phyloP scores from a whole-genome alignment of 2,113 vertebrate species.

The Strigops habroptila region DNA sequence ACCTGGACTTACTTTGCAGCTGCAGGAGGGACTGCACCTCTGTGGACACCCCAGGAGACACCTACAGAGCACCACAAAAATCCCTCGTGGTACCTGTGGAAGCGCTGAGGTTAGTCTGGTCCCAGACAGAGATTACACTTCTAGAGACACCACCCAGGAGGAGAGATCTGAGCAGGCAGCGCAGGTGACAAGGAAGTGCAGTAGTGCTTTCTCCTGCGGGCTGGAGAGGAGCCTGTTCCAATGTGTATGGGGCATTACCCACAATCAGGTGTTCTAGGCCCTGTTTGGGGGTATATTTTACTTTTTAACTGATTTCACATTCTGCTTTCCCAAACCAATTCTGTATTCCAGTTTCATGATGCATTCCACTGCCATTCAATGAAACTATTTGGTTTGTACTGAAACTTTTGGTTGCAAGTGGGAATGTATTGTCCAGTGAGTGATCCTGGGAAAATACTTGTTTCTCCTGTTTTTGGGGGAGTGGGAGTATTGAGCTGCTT shows the following conservation, averaged over 20 bases:
- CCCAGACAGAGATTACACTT: not conserved
- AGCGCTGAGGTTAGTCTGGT: not conserved
- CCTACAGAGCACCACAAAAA: not conserved
- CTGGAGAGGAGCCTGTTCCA: not conserved
- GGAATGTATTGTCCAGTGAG: not conserved
- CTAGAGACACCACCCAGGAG: not conserved
- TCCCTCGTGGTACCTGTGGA: not conserved
- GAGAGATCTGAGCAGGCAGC: not conserved
- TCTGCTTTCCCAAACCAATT: not conserved
- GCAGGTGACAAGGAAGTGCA: not conserved
- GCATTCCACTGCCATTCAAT: not conserved
- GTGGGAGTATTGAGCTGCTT: not conserved
- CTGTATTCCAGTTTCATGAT: not conserved
- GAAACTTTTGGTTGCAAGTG: not conserved
- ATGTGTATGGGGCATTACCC: accelerated
- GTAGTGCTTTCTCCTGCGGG: not conserved
- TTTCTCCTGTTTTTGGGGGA: not conserved
- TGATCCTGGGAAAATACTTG: not conserved
- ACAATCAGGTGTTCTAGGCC: not conserved
- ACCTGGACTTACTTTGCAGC: not conserved
- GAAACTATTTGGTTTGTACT: not conserved
- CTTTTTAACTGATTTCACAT: not conserved
- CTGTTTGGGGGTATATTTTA: not conserved
- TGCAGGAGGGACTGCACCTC: not conserved
- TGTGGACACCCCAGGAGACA: not conserved